Evolutionary conservation across 2,797 vertebrate genomes (phyloP), one percentile per base, ranked within the genome.

Genomic region (Anabacerthia variegaticeps): DNA sequence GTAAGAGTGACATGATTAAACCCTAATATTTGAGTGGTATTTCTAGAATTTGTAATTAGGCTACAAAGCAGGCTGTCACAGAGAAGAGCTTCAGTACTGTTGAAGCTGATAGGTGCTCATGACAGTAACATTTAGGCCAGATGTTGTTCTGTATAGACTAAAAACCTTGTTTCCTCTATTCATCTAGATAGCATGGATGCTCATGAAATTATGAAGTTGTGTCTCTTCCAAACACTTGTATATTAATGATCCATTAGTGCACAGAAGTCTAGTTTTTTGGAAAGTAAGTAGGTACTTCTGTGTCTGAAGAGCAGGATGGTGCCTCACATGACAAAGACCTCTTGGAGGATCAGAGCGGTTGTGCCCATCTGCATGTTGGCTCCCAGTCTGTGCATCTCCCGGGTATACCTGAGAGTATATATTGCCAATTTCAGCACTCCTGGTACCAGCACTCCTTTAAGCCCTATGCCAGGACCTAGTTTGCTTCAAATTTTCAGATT

Each of bases 21-120:
- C 16, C 36, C 71, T 82, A 76, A 87, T 88, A 94, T 89, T 79
- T 71, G 72, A 87, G 59, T 73, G 75, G 8, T 67, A 30, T 92
- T 94, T 89, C 62, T 88, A 56, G 80, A 88, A 74, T 67, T 91
- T 92, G 36, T 84, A 71, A 68, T 88, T 48, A 79, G 56, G 74
- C 80, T 90, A 67, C 74, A 69, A 69, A 94, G 68, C 56, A 63
- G 8, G 32, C 76, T 93, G 55, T 82, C 58, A 62, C 46, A 65
- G 65, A 63, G 78, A 84, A 83, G 32, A 87, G 19, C 54, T 77
- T 63, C 52, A 55, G 43, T n/a, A 30, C 66, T 73, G 39, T 24
- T 78, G 72, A 78, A 86, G 72, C 58, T 1, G 0, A 4, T 9
- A 55, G 32, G 32, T 80, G 44, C 39, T 78, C 87, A 14, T 55